Evolutionary conservation across 1,140 invertebrate species (phyloP), one percentile per base, ranked within the genome.

Genomic region (Philotrypesis tridentata): DNA sequence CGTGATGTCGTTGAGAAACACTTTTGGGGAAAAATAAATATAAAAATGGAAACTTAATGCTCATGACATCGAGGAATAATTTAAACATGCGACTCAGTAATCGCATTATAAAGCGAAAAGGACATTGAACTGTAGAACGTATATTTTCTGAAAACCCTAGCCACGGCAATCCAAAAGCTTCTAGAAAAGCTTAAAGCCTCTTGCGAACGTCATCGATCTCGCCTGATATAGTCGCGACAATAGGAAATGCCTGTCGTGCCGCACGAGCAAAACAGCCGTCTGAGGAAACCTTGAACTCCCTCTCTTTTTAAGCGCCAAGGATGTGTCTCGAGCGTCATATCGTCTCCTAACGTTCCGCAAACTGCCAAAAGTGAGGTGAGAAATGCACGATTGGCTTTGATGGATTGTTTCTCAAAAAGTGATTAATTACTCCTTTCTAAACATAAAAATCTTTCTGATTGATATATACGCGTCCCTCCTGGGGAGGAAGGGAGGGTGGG

Each of bases 261-360:
- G n/a, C 9, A 37, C 25, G 63, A 29, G 63, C 63, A 65, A 65
- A 65, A 29, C 25, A 65, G 63, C 63, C 31, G 14, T 21, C 8
- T 8, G 29, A 33, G 31, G 21, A 14, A 72, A 48, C 70, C 70
- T 72, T 72, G 70, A 72, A 72, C 70, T 72, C 70, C 5, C 27
- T 27, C 27, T 70, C 67, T n/a, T 29, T 37, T 29, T 70, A 25
- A 33, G 17, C 31, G 40, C n/a, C n/a, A 72, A 72, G 40, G 70
- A 72, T 72, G 70, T 72, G 70, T 72, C 33, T 72, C 70, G 37
- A 40, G 23, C 40, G 33, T 72, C 70, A 12, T 61, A 27, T 27
- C 61, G 29, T 75, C 55, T 33, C n/a, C 48, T 55, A 55, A 65
- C 8, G 7, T 63, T 14, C 17, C 4, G 61, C 2, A 29, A 68